Conservation (phyloP, 2,113 vertebrate genomes). For the Sturnus vulgaris region DNA sequence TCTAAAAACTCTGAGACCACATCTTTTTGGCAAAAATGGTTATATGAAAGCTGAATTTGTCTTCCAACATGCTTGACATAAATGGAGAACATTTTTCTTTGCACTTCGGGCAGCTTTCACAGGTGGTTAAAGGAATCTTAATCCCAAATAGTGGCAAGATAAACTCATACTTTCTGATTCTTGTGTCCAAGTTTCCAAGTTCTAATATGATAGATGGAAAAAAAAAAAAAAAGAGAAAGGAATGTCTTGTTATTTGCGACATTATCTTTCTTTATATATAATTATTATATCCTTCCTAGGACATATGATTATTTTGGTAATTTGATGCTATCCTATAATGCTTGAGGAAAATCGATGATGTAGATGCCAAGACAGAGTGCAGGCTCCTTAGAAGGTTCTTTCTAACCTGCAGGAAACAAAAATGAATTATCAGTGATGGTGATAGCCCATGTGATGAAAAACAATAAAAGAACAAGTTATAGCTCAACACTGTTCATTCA, state of each 20-base stretch:
- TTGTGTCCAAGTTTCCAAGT: background rate
- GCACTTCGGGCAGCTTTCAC: background rate
- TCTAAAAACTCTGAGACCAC: background rate
- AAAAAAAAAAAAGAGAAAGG: background rate
- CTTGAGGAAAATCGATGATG: slow-evolving; percentile 57
- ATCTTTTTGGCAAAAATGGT: background rate
- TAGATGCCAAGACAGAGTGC: slow-evolving; percentile 38
- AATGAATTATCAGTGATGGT: slow-evolving; percentile 58
- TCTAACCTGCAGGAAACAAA: slow-evolving; percentile 56
- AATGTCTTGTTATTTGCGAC: background rate
- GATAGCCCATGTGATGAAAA: slow-evolving; percentile 62
- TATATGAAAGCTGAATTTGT: background rate
- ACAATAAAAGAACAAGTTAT: slow-evolving; percentile 53
- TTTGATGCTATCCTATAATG: slow-evolving; percentile 25
- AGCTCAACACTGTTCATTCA: slow-evolving; percentile 16
- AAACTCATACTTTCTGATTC: background rate
- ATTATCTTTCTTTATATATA: background rate
- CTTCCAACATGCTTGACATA: background rate
- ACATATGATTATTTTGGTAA: slow-evolving; percentile 40
- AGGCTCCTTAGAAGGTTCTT: slow-evolving; percentile 48
- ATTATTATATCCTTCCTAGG: slow-evolving; percentile 11
- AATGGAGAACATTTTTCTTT: background rate
- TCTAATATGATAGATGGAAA: background rate
- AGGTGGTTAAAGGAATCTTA: slow-evolving; percentile 12
- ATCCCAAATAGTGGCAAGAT: background rate